These are phyloP conservation scores for Oikopleura dioica DNA, from an alignment of 23 tunicate genomes.

Conservation along the genomic window DNA sequence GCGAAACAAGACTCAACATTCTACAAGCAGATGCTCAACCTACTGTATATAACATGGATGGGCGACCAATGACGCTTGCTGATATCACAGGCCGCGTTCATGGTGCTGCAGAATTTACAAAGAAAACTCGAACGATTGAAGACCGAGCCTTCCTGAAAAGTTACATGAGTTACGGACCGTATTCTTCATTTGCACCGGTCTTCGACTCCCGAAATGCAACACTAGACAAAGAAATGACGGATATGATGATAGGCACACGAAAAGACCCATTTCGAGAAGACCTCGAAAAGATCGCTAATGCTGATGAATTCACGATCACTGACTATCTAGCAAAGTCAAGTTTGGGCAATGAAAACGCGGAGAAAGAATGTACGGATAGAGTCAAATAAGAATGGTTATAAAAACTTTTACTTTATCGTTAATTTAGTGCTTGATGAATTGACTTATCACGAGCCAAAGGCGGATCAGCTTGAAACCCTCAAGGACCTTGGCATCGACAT, in stretches of 20 bases:
- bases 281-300: neutral
- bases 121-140: conserved; percentile 1
- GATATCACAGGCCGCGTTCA: neutral
- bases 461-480: neutral
- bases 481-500: conserved; percentile 1
- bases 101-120: neutral
- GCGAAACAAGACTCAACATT: too few relatives aligned
- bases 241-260: neutral
- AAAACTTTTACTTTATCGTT: neutral
- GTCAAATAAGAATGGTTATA: neutral
- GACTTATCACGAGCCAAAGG: neutral
- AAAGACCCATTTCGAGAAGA: neutral
- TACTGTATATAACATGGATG: neutral
- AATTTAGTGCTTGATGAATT: neutral
- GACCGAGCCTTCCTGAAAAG: neutral
- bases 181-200: neutral
- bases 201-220: conserved; percentile 2
- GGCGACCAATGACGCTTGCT: neutral
- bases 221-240: neutral
- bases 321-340: neutral
- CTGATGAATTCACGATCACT: neutral
- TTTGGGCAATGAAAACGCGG: neutral
- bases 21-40: too few relatives aligned
- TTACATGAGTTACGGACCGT: neutral
- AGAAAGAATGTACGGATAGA: neutral